Conservation (phyloP, 2,888 invertebrate species). For the Spatulosminthurus flaviceps region DNA sequence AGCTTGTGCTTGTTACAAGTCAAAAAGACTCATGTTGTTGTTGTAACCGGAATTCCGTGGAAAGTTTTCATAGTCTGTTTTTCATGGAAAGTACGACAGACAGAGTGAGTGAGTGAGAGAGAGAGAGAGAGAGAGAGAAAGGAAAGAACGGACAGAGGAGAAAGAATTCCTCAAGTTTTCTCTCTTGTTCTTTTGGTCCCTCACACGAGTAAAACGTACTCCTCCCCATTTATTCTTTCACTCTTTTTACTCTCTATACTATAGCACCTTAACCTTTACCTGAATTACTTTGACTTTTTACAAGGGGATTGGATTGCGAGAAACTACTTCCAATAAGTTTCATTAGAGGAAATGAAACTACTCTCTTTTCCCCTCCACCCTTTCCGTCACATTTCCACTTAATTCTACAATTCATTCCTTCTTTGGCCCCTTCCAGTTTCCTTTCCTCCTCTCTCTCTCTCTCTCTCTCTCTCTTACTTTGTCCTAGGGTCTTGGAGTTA, state of each 20-base stretch:
- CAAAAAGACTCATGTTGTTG: no score
- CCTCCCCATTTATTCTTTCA: background rate
- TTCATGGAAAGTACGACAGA: background rate
- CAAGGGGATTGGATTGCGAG: slow-evolving; percentile 6
- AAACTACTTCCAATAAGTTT: slow-evolving; percentile 20
- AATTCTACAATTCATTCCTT: background rate
- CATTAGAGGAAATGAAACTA: slow-evolving; percentile 28
- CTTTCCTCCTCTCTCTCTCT: background rate
- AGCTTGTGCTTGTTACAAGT: no score
- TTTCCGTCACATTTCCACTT: slow-evolving; percentile 1
- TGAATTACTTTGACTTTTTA: background rate
- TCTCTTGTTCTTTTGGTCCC: background rate
- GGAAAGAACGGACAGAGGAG: background rate
- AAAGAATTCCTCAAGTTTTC: background rate
- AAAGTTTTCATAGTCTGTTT: background rate
- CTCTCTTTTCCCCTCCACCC: background rate
- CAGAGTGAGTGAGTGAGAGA: background rate
- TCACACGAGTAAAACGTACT: no score
- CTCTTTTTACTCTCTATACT: background rate
- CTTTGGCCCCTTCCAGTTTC: no score
- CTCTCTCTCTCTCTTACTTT: slow-evolving; percentile 7
- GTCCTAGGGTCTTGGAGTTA: background rate
- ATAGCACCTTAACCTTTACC: background rate
- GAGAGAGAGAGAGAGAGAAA: slow-evolving; percentile 14
- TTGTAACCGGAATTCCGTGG: no score